A percentile compares a stretch with the other conserved stretches of the same genome.
Conservation (phyloP, 2,113 vertebrate species). For the Ivindomyrus marchei region DNA sequence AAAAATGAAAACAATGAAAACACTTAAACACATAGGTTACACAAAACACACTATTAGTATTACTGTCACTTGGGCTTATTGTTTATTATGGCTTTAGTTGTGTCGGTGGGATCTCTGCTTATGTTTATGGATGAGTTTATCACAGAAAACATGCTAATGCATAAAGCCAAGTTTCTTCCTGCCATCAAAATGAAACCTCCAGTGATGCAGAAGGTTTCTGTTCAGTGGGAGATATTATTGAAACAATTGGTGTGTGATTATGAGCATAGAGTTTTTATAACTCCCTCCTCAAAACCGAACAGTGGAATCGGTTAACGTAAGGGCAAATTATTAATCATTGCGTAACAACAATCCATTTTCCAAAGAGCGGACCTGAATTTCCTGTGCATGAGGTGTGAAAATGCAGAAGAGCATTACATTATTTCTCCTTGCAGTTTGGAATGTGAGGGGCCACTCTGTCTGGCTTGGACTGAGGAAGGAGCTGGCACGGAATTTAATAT, state of each 20-base stretch:
- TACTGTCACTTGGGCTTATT: neutral
- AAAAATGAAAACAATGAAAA: neutral
- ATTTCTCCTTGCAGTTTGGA: neutral
- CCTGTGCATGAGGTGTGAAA: neutral
- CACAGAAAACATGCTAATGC: neutral
- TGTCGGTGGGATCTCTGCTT: neutral
- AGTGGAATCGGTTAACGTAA: neutral
- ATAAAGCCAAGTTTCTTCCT: neutral
- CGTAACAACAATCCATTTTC: neutral
- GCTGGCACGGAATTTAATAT: neutral
- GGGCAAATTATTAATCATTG: neutral
- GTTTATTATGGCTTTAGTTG: neutral
- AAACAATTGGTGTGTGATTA: neutral
- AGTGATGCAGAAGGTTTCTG: neutral
- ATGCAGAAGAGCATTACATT: neutral
- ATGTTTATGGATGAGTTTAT: constrained; percentile 9
- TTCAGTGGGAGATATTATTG: neutral
- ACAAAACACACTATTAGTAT: neutral
- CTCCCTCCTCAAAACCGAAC: neutral
- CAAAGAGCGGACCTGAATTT: neutral
- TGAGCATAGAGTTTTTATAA: neutral
- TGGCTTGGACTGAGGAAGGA: neutral
- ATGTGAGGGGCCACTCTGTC: neutral
- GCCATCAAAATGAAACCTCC: neutral
- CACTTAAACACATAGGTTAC: neutral